Conservation (phyloP, 2,888 invertebrate genomes). For the Neoascia interrupta region DNA sequence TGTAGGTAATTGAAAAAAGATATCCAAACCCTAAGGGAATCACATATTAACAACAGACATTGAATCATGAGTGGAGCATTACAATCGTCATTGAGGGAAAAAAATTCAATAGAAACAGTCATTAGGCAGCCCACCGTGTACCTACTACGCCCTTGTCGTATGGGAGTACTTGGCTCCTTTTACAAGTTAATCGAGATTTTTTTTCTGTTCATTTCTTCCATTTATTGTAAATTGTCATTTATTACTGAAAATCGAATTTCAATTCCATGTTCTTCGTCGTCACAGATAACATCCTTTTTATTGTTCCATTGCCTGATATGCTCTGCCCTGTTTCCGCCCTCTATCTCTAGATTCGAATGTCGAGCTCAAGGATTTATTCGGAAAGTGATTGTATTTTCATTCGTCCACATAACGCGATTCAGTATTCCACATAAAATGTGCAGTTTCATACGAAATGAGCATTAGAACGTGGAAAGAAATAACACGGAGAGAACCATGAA, state of each 20-base stretch:
- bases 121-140: too few species aligned
- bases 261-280: slow-evolving; percentile 16
- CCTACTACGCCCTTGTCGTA: too few species aligned
- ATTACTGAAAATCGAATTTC: slow-evolving; percentile 52
- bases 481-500: neutral
- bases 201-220: neutral
- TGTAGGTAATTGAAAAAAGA: too few species aligned
- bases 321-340: neutral
- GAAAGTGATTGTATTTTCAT: slow-evolving; percentile 28
- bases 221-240: slow-evolving; percentile 48
- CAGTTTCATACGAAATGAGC: slow-evolving; percentile 58
- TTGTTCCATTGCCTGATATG: slow-evolving; percentile 7
- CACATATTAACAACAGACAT: too few species aligned
- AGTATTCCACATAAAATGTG: slow-evolving; percentile 36
- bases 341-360: slow-evolving; percentile 13
- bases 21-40: too few species aligned
- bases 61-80: too few species aligned
- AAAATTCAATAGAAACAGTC: too few species aligned
- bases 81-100: too few species aligned
- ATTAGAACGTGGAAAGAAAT: slow-evolving; percentile 22
- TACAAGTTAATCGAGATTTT: too few species aligned
- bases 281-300: slow-evolving; percentile 44
- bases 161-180: too few species aligned
- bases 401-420: slow-evolving; percentile 22
- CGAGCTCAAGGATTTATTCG: slow-evolving; percentile 34